Evolutionary conservation across 1,140 invertebrate genomes (phyloP), one percentile per base, ranked within the genome.

Genomic region (Zeugodacus cucurbitae): DNA sequence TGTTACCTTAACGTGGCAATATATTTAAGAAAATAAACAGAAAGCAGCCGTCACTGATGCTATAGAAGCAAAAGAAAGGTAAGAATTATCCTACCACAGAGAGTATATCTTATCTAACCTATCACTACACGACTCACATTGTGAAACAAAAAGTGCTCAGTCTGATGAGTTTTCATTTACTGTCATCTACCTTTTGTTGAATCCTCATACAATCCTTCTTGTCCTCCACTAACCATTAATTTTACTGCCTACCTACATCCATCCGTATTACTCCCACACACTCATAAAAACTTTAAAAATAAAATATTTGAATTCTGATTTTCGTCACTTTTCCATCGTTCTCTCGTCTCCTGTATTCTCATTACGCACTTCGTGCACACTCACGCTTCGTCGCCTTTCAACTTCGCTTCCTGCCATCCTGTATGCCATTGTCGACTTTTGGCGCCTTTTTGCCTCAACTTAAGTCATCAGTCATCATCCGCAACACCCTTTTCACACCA

Each of bases 351-450:
- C n/a, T 32, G 4, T 22, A n/a, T 74, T 32, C 1, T 22, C 34
- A 34, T 41, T 37, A 41, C 64, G 58, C 67, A 82, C 44, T 82
- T 48, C 26, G 7, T 20, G 22, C 64, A 32, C 22, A 74, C 26
- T 82, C 74, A 48, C 41, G 74, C 74, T 82, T 44, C 74, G 74
- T 54, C 74, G 74, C 74, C 74, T 82, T 48, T 82, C 26, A 82
- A 82, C 41, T 82, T 82, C 44, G n/a, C 41, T 48, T 82, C 74
- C 22, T 62, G 22, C 48, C 48, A 54, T 20, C 14, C 48, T 54
- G 48, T n/a, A 34, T 41, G 37, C 32, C 29, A 17, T 74, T 37
- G 70, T 41, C 70, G 34, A 11, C 41, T 82, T 82, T 82, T 82
- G 74, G 74, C 44, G 74, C 74, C 74, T 54, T 82, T 82, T 54